These are phyloP conservation scores for Acrossocheilus fasciatus DNA, from an alignment of 2,797 vertebrate genomes.

Conservation along the genomic window DNA sequence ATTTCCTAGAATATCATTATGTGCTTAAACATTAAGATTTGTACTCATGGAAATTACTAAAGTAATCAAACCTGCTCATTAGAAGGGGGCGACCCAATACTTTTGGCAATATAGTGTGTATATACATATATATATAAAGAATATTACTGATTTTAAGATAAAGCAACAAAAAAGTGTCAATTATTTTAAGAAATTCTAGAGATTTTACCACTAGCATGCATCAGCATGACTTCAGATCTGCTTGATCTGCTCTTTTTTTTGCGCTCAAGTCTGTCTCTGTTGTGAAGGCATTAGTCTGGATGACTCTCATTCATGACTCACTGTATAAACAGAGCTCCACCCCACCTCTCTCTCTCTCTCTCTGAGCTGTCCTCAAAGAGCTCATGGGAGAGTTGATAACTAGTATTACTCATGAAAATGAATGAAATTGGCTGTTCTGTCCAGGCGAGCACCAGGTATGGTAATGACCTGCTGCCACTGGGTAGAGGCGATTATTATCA, in stretches of 20 bases:
- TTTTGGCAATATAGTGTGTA: too few relatives aligned
- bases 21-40: too few relatives aligned
- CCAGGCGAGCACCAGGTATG: constrained; percentile 1
- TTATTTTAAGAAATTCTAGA: background rate
- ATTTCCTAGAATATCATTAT: too few relatives aligned
- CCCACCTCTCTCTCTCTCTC: constrained; percentile 43
- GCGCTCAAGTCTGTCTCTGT: constrained; percentile 39
- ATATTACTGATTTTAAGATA: background rate
- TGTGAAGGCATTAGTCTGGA: constrained; percentile 21
- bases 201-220: background rate
- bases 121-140: too few relatives aligned
- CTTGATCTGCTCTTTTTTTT: background rate
- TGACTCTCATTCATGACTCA: constrained; percentile 63
- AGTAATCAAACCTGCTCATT: too few relatives aligned
- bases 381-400: constrained; percentile 36
- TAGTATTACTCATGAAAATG: constrained; percentile 64
- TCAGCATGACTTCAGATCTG: background rate
- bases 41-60: too few relatives aligned
- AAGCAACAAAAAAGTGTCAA: background rate
- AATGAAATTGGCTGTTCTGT: constrained; percentile 45
- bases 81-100: too few relatives aligned
- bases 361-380: constrained; percentile 28
- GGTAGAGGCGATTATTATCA: background rate
- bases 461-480: background rate
- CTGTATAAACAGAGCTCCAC: constrained; percentile 60